phyloP scores from a whole-genome alignment of 2,113 vertebrate species.

The Embiotoca jacksoni region DNA sequence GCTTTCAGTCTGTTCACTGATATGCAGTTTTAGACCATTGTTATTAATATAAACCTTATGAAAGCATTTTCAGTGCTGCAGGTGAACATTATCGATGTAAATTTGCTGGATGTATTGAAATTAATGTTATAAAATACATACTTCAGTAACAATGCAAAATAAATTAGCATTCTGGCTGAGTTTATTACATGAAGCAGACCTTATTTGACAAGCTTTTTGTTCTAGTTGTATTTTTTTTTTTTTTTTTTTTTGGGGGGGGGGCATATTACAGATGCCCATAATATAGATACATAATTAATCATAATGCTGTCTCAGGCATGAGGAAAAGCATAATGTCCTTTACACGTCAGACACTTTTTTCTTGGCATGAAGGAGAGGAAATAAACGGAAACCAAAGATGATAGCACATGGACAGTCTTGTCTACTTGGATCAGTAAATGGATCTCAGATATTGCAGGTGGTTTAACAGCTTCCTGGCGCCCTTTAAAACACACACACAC shows the following conservation, averaged over 20 bases:
- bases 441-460: background rate
- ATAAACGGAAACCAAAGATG: background rate
- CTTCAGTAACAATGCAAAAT: background rate
- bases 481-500: too few relatives aligned
- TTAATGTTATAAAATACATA: constrained; percentile 6
- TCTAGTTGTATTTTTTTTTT: background rate
- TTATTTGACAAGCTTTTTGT: background rate
- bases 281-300: constrained; percentile 9
- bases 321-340: background rate
- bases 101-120: constrained; percentile 14
- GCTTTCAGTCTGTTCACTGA: constrained; percentile 4
- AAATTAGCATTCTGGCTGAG: background rate
- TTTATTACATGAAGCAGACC: background rate
- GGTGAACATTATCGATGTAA: background rate
- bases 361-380: constrained; percentile 8
- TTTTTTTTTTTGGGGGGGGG: too few relatives aligned
- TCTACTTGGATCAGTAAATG: background rate
- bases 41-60: background rate
- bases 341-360: background rate
- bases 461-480: background rate
- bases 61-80: constrained; percentile 11
- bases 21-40: background rate
- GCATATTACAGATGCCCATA: background rate
- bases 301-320: background rate
- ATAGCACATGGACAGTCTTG: background rate